phyloP scores from a whole-genome alignment of 2,113 vertebrate genomes.

The Capreolus pygargus region DNA sequence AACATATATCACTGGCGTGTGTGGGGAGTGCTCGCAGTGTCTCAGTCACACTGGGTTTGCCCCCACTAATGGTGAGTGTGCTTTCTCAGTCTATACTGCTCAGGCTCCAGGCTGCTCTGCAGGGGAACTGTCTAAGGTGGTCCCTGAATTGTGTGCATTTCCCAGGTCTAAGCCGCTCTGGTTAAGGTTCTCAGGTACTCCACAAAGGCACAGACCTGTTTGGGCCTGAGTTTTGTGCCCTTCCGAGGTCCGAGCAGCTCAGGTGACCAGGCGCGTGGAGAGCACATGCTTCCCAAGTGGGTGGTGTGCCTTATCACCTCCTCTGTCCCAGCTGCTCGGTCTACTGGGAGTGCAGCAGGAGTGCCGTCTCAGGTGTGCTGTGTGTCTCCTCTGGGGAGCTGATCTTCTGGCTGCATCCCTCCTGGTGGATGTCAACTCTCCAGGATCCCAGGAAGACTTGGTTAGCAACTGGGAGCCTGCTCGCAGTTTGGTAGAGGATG shows the following conservation, averaged over 20 bases:
- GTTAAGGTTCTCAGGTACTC: neutral
- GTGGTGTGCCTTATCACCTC: neutral
- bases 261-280: fast-evolving
- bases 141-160: neutral
- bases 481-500: neutral
- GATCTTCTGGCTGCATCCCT: neutral
- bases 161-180: neutral
- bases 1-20: neutral
- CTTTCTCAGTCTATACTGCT: neutral
- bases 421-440: neutral
- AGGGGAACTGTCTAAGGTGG: neutral
- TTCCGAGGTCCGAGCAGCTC: neutral
- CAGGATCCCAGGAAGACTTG: neutral
- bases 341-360: neutral
- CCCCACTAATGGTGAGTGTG: neutral
- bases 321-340: neutral
- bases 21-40: neutral
- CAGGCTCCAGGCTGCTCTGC: neutral
- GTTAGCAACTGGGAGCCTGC: neutral
- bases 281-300: neutral
- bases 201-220: neutral
- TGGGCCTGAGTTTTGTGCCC: neutral
- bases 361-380: fast-evolving
- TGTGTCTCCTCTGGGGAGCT: neutral
- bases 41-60: neutral